These are phyloP conservation scores for Triplophysa tibetana DNA, from an alignment of 2,113 vertebrate genomes.

Conservation along the genomic window DNA sequence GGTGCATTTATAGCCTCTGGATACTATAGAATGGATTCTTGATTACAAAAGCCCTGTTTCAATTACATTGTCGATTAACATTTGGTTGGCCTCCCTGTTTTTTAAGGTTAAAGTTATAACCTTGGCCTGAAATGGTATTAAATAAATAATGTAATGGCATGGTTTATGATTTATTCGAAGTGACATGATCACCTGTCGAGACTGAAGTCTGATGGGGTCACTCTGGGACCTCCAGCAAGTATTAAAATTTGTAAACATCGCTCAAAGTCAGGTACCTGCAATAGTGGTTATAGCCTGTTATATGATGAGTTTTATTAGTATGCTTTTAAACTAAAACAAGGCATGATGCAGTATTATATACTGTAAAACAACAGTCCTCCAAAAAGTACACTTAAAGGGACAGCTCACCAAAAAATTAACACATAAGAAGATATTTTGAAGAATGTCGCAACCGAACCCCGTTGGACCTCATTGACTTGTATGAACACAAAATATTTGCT, in stretches of 20 bases:
- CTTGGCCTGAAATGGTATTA: constrained; percentile 7
- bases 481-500: too few relatives aligned
- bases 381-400: too few relatives aligned
- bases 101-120: constrained; percentile 14
- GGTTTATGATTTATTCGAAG: not conserved
- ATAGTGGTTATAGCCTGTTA: constrained; percentile 5
- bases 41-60: constrained; percentile 46
- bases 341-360: too few relatives aligned
- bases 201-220: not conserved
- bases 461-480: too few relatives aligned
- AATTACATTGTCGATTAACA: constrained; percentile 51
- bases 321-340: too few relatives aligned
- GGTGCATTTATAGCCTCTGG: not conserved
- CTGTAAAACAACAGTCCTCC: too few relatives aligned
- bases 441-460: too few relatives aligned
- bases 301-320: not conserved
- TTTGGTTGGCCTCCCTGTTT: constrained; percentile 24
- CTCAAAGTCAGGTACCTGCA: not conserved
- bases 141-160: not conserved
- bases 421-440: too few relatives aligned
- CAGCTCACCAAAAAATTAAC: too few relatives aligned
- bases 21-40: constrained; percentile 31
- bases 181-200: not conserved
- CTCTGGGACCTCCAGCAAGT: not conserved
- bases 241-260: not conserved